These are phyloP conservation scores for Coccyzus lansbergi DNA, from an alignment of 2,797 vertebrate genomes.

Conservation along the genomic window DNA sequence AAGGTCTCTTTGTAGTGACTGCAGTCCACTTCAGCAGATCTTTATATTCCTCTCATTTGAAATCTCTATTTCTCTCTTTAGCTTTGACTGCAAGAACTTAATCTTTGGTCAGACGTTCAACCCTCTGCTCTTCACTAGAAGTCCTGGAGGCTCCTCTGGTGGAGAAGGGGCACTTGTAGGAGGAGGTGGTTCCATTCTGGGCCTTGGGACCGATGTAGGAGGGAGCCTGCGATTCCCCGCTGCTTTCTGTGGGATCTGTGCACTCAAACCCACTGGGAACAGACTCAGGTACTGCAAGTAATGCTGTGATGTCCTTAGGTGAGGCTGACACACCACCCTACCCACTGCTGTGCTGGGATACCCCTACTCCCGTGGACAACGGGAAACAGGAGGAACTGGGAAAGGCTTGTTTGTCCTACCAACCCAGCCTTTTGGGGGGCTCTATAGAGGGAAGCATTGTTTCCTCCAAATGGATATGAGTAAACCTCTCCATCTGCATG, in stretches of 20 bases:
- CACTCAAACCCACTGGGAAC: constrained; percentile 77
- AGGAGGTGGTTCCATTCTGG: constrained; percentile 78
- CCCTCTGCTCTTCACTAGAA: constrained; percentile 85
- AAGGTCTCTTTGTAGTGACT: not conserved
- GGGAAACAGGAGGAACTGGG: not conserved
- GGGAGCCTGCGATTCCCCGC: constrained; percentile 82
- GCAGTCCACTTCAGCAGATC: not conserved
- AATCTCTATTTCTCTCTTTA: constrained; percentile 37
- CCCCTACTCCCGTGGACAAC: not conserved
- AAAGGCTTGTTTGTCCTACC: not conserved
- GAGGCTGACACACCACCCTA: not conserved
- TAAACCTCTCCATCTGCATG: not conserved
- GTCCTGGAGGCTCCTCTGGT: constrained; percentile 85
- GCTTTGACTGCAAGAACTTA: constrained; percentile 90
- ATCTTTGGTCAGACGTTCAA: constrained; percentile 88
- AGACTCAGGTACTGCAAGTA: constrained; percentile 75
- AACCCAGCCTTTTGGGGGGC: not conserved
- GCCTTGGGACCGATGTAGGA: constrained; percentile 78
- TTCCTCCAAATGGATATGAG: not conserved
- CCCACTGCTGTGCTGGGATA: not conserved
- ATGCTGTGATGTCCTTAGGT: not conserved
- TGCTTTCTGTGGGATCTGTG: constrained; percentile 82
- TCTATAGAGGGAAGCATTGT: not conserved
- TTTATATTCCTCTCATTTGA: not conserved
- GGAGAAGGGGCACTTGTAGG: constrained; percentile 81